These are phyloP conservation scores for Chiloscyllium punctatum DNA, from an alignment of 2,797 vertebrate species.

Conservation along the genomic window DNA sequence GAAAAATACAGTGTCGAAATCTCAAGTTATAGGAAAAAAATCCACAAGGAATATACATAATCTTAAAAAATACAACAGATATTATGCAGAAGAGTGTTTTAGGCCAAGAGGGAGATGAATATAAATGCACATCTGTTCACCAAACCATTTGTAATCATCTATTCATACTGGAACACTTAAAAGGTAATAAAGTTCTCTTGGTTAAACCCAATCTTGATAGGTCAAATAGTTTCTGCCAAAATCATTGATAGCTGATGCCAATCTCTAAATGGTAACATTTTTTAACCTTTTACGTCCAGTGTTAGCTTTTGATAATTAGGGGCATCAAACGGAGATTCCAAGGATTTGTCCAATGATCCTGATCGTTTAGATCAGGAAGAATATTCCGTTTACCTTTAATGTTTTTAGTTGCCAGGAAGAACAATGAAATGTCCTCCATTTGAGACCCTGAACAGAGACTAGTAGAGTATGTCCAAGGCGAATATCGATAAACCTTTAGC, in stretches of 20 bases:
- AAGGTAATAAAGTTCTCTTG: neutral
- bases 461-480: neutral
- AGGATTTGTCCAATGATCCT: neutral
- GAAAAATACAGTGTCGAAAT: neutral
- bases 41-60: neutral
- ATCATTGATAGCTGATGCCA: neutral
- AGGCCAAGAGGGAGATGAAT: neutral
- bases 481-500: neutral
- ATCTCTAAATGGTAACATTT: neutral
- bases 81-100: neutral
- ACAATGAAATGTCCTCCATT: neutral
- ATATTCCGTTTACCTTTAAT: neutral
- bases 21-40: neutral
- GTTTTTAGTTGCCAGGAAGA: neutral
- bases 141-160: constrained; percentile 7
- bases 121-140: neutral
- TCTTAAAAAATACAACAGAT: neutral
- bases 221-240: constrained; percentile 17
- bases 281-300: neutral
- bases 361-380: neutral
- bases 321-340: neutral
- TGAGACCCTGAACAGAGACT: neutral
- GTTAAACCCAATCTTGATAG: neutral
- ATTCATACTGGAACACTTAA: neutral
- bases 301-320: neutral